A percentile compares a stretch with the other conserved stretches of the same genome.
phyloP scores from a whole-genome alignment of 2,888 invertebrate species.

The Sarcophaga caerulescens region DNA sequence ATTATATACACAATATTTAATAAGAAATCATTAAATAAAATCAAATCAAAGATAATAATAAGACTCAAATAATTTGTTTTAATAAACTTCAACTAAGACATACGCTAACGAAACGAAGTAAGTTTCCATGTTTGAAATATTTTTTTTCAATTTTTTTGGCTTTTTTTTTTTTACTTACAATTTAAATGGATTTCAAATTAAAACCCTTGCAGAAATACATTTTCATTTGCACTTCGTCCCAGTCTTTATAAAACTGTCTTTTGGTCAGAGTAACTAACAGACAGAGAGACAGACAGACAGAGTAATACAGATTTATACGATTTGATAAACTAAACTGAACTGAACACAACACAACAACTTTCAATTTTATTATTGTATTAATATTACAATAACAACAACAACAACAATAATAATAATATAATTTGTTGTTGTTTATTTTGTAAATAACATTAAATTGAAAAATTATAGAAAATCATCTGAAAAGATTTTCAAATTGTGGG shows the following conservation, averaged over 20 bases:
- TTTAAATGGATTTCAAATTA: slow-evolving; percentile 41
- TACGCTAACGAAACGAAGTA: not conserved
- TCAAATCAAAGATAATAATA: too few species aligned
- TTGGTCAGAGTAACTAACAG: slow-evolving; percentile 10
- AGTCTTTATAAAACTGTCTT: not conserved
- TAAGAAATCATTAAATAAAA: too few species aligned
- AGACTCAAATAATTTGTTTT: too few species aligned
- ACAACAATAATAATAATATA: not conserved
- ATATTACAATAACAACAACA: too few species aligned
- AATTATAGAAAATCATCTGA: slow-evolving; percentile 58
- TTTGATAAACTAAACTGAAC: not conserved
- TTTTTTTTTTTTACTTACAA: not conserved
- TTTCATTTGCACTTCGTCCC: not conserved
- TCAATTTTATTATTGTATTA: slow-evolving; percentile 29
- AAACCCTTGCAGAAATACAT: slow-evolving; percentile 27
- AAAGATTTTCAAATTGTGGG: slow-evolving; percentile 57
- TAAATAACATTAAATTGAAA: slow-evolving; percentile 57
- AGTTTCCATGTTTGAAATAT: too few species aligned
- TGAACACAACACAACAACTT: slow-evolving; percentile 28
- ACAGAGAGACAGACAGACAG: not conserved
- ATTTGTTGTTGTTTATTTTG: slow-evolving; percentile 13
- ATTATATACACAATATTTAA: not conserved
- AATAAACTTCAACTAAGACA: not conserved
- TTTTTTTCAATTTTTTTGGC: too few species aligned
- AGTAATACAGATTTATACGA: not conserved